Percentiles rank a stretch among this genome's conserved stretches.
These are phyloP conservation scores for Holacanthella duospinosa DNA, from an alignment of 2,888 invertebrate species.

Conservation along the genomic window DNA sequence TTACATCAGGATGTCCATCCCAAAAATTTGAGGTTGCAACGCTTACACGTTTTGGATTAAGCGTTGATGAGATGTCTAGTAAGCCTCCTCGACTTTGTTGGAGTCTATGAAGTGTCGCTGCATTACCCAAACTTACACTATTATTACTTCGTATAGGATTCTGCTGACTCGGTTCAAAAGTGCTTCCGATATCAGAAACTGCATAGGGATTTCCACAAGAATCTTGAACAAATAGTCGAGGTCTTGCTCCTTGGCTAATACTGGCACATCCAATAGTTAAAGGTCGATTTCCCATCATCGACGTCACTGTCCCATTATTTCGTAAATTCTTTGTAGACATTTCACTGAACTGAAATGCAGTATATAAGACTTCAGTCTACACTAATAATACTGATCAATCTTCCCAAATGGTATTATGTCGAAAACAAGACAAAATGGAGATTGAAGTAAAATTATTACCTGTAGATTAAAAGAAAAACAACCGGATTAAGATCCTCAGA, in stretches of 20 bases:
- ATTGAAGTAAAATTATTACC: no score
- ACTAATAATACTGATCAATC: no score
- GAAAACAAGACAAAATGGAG: no score
- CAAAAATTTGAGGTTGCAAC: constrained; percentile 36
- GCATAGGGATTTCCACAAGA: background rate
- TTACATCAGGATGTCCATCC: constrained; percentile 36
- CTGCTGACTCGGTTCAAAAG: background rate
- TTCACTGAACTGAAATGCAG: no score
- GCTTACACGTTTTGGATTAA: constrained; percentile 35
- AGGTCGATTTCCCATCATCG: no score
- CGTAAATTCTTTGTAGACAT: no score
- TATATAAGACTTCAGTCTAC: no score
- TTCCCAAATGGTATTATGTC: no score
- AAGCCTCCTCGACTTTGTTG: background rate
- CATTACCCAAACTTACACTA: background rate
- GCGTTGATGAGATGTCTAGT: constrained; percentile 15
- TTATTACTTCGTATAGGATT: no score
- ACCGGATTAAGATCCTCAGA: no score
- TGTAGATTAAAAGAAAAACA: no score
- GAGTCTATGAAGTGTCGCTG: background rate
- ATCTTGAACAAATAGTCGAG: background rate
- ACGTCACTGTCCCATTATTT: no score
- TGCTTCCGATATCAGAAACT: background rate
- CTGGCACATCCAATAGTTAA: background rate
- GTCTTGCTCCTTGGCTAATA: background rate